These are phyloP conservation scores for Phymatocera aterrima DNA, from an alignment of 2,888 invertebrate species.

Conservation along the genomic window DNA sequence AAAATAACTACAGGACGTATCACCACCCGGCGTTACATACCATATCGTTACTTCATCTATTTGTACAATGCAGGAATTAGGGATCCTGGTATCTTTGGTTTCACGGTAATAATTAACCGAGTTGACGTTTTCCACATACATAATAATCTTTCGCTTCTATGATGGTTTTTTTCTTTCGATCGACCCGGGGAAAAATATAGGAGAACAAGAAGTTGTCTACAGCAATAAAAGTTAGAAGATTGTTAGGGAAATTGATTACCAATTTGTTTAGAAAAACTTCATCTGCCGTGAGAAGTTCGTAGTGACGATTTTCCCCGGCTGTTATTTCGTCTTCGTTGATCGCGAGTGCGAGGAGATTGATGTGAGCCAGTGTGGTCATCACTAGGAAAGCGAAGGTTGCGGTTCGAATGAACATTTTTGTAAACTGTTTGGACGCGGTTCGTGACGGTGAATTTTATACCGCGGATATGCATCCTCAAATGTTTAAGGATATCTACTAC, in stretches of 20 bases:
- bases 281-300: constrained; percentile 3
- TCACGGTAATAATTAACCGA: too few species aligned
- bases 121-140: too few species aligned
- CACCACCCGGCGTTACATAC: constrained; percentile 31
- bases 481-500: constrained; percentile 1
- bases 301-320: constrained; percentile 31
- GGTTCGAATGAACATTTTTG: constrained; percentile 5
- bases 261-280: neutral
- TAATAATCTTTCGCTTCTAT: too few species aligned
- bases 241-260: neutral
- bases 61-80: too few species aligned
- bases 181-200: too few species aligned
- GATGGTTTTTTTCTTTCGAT: too few species aligned
- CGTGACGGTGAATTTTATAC: constrained; percentile 29
- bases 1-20: neutral
- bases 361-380: neutral
- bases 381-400: neutral
- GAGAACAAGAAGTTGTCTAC: too few species aligned
- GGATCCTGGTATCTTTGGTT: too few species aligned
- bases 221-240: constrained; percentile 6
- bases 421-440: constrained; percentile 1
- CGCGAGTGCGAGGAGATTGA: neutral
- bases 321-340: neutral
- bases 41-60: too few species aligned
- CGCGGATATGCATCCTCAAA: neutral